Percentiles rank a stretch among this genome's conserved stretches.
Evolutionary conservation across 2,113 vertebrate species (phyloP).

Genomic region (Mirza zaza): DNA sequence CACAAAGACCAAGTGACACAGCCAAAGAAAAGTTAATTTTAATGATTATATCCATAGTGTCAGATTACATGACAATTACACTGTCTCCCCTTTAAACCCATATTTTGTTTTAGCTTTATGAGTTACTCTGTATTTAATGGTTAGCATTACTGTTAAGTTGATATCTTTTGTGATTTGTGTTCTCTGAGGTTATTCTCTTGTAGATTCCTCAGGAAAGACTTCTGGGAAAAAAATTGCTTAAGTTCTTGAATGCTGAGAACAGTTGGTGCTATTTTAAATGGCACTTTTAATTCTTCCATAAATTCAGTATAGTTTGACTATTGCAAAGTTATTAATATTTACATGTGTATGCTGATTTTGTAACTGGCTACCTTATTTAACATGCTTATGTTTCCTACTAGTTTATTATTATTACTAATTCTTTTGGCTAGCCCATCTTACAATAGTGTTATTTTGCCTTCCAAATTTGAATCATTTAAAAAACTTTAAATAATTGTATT

Average conservation of each 20-base stretch:
- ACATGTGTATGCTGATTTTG: accelerated
- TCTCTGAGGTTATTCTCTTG: not conserved
- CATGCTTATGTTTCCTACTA: not conserved
- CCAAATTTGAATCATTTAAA: not conserved
- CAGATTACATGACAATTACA: not conserved
- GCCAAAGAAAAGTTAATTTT: not conserved
- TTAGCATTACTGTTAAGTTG: not conserved
- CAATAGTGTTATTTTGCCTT: not conserved
- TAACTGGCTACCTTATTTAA: not conserved
- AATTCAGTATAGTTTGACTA: not conserved
- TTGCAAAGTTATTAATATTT: not conserved
- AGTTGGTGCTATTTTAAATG: not conserved
- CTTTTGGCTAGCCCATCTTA: not conserved
- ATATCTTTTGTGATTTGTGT: not conserved
- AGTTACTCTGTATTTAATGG: not conserved
- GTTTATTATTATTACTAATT: not conserved
- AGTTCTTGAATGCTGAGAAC: not conserved
- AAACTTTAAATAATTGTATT: not conserved
- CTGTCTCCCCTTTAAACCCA: not conserved
- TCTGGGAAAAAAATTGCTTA: not conserved
- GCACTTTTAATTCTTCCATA: not conserved
- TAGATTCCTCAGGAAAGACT: not conserved
- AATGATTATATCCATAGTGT: not conserved
- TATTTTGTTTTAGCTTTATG: not conserved
- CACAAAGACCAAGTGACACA: not conserved